Base-by-base conservation (phyloP, 2,888 invertebrate genomes). In the Tipula unca region DNA sequence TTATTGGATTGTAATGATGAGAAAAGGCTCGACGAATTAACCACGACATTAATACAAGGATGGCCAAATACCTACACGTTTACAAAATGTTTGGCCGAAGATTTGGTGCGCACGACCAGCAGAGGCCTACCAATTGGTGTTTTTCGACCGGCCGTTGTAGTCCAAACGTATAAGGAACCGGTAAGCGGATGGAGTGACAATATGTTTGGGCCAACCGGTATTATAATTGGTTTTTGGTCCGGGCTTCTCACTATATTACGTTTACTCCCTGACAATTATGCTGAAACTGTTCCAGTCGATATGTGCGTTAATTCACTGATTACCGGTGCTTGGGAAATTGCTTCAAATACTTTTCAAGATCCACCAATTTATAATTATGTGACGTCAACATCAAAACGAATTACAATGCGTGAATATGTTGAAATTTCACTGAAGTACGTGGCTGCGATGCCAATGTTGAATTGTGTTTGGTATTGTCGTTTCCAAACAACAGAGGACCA, bases 351-450 rank as follows among this genome's bases (percentile, higher is more conserved):
- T 14, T 86, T 86, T 39, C 85, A 85, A 13, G 91, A 92, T 48
- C 92, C 92, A 0, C 92, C 94, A 0, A 94, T 98, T 83, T 98
- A 95, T 91, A 98, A 98, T 91, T 96, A 94, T 90, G 96, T 97
- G 1, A 96, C 97, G 0, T 95, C 96, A 0, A 92, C 92, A 0
- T 93, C 95, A 86, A 96, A 97, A 89, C 94, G 94, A 0, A 91
- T 98, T 82, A 94, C 94, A 0, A 99, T 98, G 98, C 93, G 92
- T 0, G 92, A 95, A 84, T 96, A 96, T 88, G 89, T 91, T 88
- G 86, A 89, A 0, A 89, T 92, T 3, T 93, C 93, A 87, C 87
- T 93, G 87, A 89, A 90, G 8, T 91, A 93, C 86, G 92, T 93
- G 0, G 87, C 90, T 0, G 88, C 90, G 54, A 92, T 92, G 48